These are phyloP conservation scores for Heliangelus exortis DNA, from an alignment of 2,797 vertebrate genomes.

Conservation along the genomic window DNA sequence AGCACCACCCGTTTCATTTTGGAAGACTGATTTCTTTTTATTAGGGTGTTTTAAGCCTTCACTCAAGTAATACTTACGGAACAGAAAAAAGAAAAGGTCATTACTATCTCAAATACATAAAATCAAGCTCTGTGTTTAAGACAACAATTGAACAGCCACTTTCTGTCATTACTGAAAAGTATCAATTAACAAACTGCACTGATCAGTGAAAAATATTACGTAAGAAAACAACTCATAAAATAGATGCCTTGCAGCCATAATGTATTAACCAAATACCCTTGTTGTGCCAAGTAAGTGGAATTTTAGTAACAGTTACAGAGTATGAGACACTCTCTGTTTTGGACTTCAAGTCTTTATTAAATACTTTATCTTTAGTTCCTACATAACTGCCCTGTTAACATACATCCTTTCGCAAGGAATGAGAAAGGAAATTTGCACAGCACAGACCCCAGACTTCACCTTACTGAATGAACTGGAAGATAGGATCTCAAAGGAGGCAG, in stretches of 20 bases:
- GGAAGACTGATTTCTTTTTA: neutral
- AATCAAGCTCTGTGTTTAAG: slow-evolving; percentile 20
- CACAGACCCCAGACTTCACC: neutral
- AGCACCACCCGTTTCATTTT: neutral
- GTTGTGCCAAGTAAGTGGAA: neutral
- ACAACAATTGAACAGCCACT: neutral
- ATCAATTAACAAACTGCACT: slow-evolving; percentile 74
- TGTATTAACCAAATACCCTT: slow-evolving; percentile 73
- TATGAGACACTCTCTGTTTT: neutral
- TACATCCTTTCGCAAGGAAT: neutral
- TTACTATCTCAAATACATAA: neutral
- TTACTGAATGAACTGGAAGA: neutral
- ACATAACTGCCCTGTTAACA: neutral
- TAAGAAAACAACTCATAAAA: neutral
- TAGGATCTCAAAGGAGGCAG: neutral
- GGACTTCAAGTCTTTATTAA: neutral
- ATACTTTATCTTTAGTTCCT: neutral
- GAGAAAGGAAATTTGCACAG: neutral
- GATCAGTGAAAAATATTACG: slow-evolving; percentile 72
- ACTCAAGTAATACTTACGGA: neutral
- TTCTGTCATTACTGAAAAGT: slow-evolving; percentile 72
- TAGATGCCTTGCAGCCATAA: neutral
- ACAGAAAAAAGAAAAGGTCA: neutral
- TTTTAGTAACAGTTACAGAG: neutral
- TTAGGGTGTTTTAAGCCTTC: neutral